Evolutionary conservation across 2,113 vertebrate genomes (phyloP).

Genomic region (Zapus hudsonius): DNA sequence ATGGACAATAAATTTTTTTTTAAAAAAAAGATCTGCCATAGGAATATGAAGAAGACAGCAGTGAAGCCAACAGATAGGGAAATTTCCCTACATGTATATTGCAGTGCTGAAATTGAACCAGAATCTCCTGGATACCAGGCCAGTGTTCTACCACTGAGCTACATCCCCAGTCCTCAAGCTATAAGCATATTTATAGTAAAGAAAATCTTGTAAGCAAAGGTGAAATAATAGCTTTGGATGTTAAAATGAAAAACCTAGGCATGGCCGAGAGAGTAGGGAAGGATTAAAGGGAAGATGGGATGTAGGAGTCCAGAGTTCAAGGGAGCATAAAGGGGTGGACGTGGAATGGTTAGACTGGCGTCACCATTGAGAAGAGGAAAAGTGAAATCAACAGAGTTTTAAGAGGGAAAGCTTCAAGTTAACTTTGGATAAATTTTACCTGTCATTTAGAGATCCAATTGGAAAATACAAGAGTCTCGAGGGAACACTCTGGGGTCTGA

Average conservation of each 20-base stretch:
- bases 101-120: no score
- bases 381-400: background rate
- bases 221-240: background rate
- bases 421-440: background rate
- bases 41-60: background rate
- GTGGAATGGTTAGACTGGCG: background rate
- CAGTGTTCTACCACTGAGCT: no score
- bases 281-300: background rate
- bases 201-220: background rate
- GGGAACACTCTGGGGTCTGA: background rate
- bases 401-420: background rate
- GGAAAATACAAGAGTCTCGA: background rate
- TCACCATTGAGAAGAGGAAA: background rate
- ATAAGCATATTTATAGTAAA: background rate
- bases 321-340: background rate
- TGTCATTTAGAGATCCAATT: background rate
- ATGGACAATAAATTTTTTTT: no score
- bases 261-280: background rate
- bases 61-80: background rate
- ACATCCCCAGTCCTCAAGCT: no score
- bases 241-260: background rate
- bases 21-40: background rate
- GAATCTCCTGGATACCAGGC: no score
- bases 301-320: background rate
- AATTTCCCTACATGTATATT: background rate